phyloP scores from a whole-genome alignment of 1,140 invertebrate genomes.

The Drosophila tsacasi region DNA sequence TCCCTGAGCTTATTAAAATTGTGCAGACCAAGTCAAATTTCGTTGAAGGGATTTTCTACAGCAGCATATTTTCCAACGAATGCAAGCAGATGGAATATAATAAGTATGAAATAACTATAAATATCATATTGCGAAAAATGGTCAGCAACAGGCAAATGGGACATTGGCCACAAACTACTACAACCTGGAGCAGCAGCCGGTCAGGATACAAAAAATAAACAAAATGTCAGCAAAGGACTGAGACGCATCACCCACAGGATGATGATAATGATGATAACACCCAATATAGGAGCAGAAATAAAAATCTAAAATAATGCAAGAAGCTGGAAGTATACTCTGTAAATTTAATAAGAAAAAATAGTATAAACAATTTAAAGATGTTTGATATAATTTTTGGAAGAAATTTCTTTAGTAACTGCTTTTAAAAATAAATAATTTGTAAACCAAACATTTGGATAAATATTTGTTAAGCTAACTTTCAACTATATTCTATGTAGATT shows the following conservation, averaged over 20 bases:
- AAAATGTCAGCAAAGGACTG: background rate
- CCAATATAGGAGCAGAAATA: conserved; percentile 17
- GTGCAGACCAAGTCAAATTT: conserved; percentile 64
- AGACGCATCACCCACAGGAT: conserved; percentile 14
- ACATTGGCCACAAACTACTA: conserved; percentile 9
- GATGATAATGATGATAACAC: conserved; percentile 56
- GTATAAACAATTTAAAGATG: background rate
- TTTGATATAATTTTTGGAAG: background rate
- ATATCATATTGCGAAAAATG: conserved; percentile 78
- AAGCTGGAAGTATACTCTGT: background rate
- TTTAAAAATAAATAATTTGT: background rate
- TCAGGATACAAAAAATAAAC: background rate
- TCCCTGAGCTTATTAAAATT: conserved; percentile 66
- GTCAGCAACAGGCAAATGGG: conserved; percentile 53
- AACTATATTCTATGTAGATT: too few species aligned
- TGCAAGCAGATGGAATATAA: conserved; percentile 74
- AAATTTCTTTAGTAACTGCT: background rate
- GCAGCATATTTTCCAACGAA: conserved; percentile 5
- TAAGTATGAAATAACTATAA: conserved; percentile 81
- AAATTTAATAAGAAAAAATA: background rate
- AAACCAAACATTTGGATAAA: background rate
- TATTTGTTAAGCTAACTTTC: background rate
- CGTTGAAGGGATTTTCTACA: conserved; percentile 34
- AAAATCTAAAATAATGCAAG: background rate
- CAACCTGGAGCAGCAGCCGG: conserved; percentile 14